Percentiles rank a stretch among this genome's conserved stretches.
Conservation (phyloP, 2,113 vertebrate genomes). For the Oplegnathus fasciatus region DNA sequence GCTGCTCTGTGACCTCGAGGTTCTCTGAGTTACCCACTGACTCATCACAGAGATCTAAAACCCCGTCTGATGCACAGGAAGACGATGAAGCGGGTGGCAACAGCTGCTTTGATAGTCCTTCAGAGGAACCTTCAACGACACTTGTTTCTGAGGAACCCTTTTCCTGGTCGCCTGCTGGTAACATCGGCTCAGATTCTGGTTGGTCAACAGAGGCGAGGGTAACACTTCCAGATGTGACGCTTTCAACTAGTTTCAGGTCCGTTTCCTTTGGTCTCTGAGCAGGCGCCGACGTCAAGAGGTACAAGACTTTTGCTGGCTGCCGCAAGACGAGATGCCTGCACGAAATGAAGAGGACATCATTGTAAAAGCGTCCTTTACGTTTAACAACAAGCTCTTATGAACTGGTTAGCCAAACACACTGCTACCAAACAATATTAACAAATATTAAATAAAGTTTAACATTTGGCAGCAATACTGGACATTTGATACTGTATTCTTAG, state of each 20-base stretch:
- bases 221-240: constrained; percentile 20
- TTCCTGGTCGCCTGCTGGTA: constrained; percentile 24
- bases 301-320: constrained; percentile 44
- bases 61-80: constrained; percentile 20
- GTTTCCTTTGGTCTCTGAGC: constrained; percentile 41
- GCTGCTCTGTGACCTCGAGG: constrained; percentile 13
- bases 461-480: not conserved
- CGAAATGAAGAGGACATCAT: not conserved
- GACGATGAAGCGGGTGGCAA: not conserved
- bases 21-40: not conserved
- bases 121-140: not conserved
- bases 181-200: not conserved
- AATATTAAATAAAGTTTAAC: not conserved
- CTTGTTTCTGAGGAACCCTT: not conserved
- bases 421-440: not conserved
- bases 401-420: not conserved
- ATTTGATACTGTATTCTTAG: not conserved
- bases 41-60: not conserved
- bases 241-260: constrained; percentile 23
- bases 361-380: not conserved
- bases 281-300: constrained; percentile 9
- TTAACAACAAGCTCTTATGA: not conserved
- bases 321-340: constrained; percentile 20
- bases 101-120: not conserved
- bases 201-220: not conserved